Conservation (phyloP, 2,797 vertebrate genomes). For the Argya squamiceps region DNA sequence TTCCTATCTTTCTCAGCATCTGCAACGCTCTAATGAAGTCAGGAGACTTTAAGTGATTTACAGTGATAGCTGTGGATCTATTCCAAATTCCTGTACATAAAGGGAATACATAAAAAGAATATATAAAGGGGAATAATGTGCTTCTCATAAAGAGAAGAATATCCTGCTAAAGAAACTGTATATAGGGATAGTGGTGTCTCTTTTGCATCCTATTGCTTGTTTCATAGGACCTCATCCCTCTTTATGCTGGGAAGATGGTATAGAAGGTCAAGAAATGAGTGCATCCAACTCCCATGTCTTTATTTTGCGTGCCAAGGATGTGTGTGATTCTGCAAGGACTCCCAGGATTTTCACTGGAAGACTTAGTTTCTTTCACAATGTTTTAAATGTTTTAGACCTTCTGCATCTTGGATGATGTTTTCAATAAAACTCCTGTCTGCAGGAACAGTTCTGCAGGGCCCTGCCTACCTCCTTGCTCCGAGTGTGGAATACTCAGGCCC, state of each 20-base stretch:
- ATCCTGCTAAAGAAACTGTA: background rate
- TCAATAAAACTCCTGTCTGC: background rate
- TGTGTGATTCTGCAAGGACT: background rate
- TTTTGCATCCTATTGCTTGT: background rate
- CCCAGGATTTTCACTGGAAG: background rate
- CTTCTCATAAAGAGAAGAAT: background rate
- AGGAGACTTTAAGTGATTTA: background rate
- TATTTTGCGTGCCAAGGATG: background rate
- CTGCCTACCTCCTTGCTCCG: background rate
- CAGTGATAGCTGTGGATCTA: background rate
- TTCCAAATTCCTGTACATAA: background rate
- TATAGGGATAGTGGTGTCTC: background rate
- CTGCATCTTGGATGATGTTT: background rate
- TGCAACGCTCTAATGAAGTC: background rate
- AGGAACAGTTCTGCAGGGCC: background rate
- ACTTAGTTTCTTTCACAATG: background rate
- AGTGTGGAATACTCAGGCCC: background rate
- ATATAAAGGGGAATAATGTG: background rate
- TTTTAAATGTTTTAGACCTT: slow-evolving; percentile 28
- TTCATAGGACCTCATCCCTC: background rate
- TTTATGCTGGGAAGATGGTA: background rate
- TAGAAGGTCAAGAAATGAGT: background rate
- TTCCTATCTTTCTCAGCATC: background rate
- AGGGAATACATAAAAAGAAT: background rate
- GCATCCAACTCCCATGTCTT: background rate